Base-by-base conservation (phyloP, 2,888 invertebrate species). In the Lithophane socia region DNA sequence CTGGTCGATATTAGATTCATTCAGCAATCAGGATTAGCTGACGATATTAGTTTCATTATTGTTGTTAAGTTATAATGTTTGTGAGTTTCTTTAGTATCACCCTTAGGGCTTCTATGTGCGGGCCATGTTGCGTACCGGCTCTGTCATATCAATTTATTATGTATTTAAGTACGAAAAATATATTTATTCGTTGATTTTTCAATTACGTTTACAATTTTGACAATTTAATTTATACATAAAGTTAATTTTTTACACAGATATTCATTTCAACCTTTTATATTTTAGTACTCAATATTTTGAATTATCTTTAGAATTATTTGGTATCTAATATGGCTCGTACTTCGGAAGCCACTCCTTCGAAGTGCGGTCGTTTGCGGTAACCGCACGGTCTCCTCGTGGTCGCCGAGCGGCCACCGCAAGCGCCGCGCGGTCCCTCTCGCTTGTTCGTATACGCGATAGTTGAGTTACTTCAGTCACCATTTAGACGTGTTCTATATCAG, bases 1-100 rank as follows among this genome's bases (percentile, higher is more conserved):
- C 96, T 94, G 96, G 93, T 96, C 96, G 95, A 95, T 95, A 94
- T 95, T 95, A 96, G 95, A 96, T 95, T 95, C 94, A 94, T 95
- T 94, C 94, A 94, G 93, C 94, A 94, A 93, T 94, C 95, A 95
- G 93, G 92, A 92, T 93, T 95, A 96, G 96, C 94, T 93, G 94
- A 94, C 92, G 91, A 92, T 89, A 93, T 96, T 95, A 95, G 95
- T 95, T 96, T 95, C 93, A 93, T 96, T 95, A 91, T 95, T 94
- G 90, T 95, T 95, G 93, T 95, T 94, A 94, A 77, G 85, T 94
- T 94, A 92, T 95, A 94, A 92, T 89, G 90, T 91, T 93, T 93
- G 93, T 94, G 91, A 94, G 92, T 91, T 95, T 94, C 87, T 90
- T 95, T 95, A 94, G 95, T 94, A 79, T 93, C 93, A 93, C 92